Base-by-base conservation (phyloP, 2,113 vertebrate species). In the Trachemys scripta region DNA sequence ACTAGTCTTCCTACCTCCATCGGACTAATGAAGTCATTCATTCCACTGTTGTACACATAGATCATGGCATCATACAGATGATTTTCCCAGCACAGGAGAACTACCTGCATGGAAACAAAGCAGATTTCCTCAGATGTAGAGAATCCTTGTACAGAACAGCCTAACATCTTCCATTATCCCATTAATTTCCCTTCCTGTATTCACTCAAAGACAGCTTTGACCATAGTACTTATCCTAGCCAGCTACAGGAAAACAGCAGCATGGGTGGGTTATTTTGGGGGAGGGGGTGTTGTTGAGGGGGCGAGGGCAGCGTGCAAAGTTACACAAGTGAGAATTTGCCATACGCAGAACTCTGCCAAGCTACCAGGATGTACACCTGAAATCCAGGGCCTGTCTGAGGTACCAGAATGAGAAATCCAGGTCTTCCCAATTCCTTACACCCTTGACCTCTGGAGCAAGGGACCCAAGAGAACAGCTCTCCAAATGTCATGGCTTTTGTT, bases 21-120 rank as follows among this genome's bases (percentile, higher is more conserved):
- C 7, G 99, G 99, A 80, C 98, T 99, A 59, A 99, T 99, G 96
- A 99, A 99, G 95, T 99, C 99, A 54, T 99, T 99, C 99, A 99
- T 99, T 2, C 99, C 99, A 29, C 99, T 99, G 98, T 99, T 99
- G 96, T 99, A 99, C 80, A 99, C 99, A 1, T 99, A 99, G 96
- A 99, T 99, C 99, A 99, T 99, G 72, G 99, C 99, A 97, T 99
- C 99, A 22, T 99, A 99, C 2, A 99, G 98, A 47, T 96, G 98
- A 95, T 99, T 99, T 89, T 99, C 99, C 99, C 99, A 99, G 95
- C 99, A 99, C 62, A 99, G 98, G 12, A 99, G 98, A 87, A 99
- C 99, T 59, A 99, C 99, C 99, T 99, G 87, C 78, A 98, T 90
- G 72, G 78, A 94, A 91, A 97, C 84, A 98, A 72, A 95, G 81